phyloP scores from a whole-genome alignment of 2,888 invertebrate species.

The Limenitis arthemis region DNA sequence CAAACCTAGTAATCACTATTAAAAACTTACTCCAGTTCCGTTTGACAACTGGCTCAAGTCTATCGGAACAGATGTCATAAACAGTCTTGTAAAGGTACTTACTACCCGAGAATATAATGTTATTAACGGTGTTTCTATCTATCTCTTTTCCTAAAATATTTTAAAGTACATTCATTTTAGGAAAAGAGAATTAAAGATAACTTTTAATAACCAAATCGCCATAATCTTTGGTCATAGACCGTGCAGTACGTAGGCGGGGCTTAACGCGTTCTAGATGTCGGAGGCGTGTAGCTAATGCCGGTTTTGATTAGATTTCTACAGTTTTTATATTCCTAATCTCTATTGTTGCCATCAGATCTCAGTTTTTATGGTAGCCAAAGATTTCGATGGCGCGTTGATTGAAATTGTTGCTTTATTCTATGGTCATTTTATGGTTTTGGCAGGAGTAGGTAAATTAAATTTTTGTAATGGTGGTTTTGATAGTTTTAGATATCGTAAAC shows the following conservation, averaged over 20 bases:
- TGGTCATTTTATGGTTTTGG: conserved; percentile 3
- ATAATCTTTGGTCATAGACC: conserved; percentile 27
- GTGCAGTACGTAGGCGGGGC: conserved; percentile 37
- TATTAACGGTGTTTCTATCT: too few relatives aligned
- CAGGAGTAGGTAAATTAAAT: background rate
- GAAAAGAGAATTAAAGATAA: too few relatives aligned
- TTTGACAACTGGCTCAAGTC: too few relatives aligned
- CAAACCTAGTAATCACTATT: too few relatives aligned
- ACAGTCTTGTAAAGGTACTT: too few relatives aligned
- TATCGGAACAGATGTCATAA: too few relatives aligned
- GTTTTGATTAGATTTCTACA: conserved; percentile 61
- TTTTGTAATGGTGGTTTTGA: background rate
- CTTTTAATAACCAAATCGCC: conserved; percentile 29
- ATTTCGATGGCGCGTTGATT: conserved; percentile 28
- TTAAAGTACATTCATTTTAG: too few relatives aligned
- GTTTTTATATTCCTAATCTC: conserved; percentile 53
- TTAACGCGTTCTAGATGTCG: conserved; percentile 34
- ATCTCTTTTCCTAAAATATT: too few relatives aligned
- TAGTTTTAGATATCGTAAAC: background rate
- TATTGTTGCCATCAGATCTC: conserved; percentile 33
- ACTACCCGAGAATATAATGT: too few relatives aligned
- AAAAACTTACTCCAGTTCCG: too few relatives aligned
- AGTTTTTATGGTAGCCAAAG: conserved; percentile 31
- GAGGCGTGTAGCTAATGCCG: conserved; percentile 50
- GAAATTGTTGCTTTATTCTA: conserved; percentile 22